Conservation (phyloP, 2,113 vertebrate species). For the Rhizomys pruinosus region DNA sequence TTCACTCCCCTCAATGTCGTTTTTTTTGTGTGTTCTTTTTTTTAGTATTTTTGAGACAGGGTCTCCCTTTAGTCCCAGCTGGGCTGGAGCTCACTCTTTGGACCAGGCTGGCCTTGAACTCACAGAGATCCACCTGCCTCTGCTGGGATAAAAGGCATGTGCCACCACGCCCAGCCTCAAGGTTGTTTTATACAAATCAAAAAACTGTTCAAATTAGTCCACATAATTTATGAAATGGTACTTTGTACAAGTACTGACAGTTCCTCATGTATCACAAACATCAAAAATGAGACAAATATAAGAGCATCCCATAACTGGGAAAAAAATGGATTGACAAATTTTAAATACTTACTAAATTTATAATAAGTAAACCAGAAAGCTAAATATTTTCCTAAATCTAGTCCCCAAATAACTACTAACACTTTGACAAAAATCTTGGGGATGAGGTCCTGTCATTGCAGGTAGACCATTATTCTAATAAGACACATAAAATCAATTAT, state of each 20-base stretch:
- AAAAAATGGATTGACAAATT: not conserved
- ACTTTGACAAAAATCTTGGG: slow-evolving; percentile 21
- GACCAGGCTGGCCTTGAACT: too few relatives aligned
- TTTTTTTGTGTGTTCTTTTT: too few relatives aligned
- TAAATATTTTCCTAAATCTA: slow-evolving; percentile 41
- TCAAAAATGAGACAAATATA: slow-evolving; percentile 34
- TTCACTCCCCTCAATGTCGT: too few relatives aligned
- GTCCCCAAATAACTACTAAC: slow-evolving; percentile 14
- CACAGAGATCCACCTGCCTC: too few relatives aligned
- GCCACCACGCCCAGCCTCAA: not conserved
- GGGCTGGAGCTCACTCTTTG: too few relatives aligned
- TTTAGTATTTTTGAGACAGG: too few relatives aligned
- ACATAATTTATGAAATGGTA: slow-evolving; percentile 31
- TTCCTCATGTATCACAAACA: slow-evolving; percentile 21
- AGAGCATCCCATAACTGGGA: not conserved
- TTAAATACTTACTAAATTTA: slow-evolving; percentile 34
- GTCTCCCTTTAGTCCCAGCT: too few relatives aligned
- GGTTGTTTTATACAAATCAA: slow-evolving; percentile 20
- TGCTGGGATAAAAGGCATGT: too few relatives aligned
- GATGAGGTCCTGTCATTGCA: not conserved
- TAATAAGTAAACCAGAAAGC: slow-evolving; percentile 32
- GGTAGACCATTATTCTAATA: not conserved
- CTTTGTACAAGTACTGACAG: not conserved
- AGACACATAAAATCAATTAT: slow-evolving; percentile 9
- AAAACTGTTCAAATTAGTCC: slow-evolving; percentile 15